phyloP scores from a whole-genome alignment of 2,888 invertebrate genomes.

The Iselma pallidipennis region DNA sequence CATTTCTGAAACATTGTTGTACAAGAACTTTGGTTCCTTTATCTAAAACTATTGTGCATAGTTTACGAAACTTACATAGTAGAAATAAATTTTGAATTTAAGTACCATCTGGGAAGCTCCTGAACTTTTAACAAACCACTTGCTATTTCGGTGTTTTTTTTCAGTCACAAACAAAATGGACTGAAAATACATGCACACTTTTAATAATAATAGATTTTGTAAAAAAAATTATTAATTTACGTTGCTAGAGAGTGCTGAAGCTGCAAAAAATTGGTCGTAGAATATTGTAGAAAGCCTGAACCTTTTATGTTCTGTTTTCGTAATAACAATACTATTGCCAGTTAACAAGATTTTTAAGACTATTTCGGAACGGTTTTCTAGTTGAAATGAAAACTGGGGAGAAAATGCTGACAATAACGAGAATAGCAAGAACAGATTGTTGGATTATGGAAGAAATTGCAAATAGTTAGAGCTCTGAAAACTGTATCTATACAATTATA shows the following conservation, averaged over 20 bases:
- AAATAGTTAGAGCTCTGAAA: background rate
- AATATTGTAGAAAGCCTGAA: background rate
- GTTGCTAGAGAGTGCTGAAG: background rate
- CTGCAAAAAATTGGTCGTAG: background rate
- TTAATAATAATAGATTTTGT: too few species aligned
- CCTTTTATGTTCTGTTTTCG: background rate
- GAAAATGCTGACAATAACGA: constrained; percentile 1
- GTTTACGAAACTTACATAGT: background rate
- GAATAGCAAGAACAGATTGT: background rate
- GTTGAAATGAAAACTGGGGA: background rate
- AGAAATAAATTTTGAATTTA: background rate
- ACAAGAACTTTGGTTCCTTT: background rate
- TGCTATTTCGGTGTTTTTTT: too few species aligned
- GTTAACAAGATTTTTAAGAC: background rate
- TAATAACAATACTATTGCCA: background rate
- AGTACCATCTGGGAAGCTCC: background rate
- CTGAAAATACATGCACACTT: too few species aligned
- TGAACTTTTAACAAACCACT: background rate
- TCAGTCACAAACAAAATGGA: too few species aligned
- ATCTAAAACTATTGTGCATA: too few species aligned
- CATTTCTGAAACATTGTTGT: background rate
- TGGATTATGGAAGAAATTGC: background rate
- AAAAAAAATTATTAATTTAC: too few species aligned
- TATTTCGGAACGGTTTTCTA: background rate
- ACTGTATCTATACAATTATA: background rate